Conservation (phyloP, 1,140 invertebrate genomes). For the Augochlora pura region DNA sequence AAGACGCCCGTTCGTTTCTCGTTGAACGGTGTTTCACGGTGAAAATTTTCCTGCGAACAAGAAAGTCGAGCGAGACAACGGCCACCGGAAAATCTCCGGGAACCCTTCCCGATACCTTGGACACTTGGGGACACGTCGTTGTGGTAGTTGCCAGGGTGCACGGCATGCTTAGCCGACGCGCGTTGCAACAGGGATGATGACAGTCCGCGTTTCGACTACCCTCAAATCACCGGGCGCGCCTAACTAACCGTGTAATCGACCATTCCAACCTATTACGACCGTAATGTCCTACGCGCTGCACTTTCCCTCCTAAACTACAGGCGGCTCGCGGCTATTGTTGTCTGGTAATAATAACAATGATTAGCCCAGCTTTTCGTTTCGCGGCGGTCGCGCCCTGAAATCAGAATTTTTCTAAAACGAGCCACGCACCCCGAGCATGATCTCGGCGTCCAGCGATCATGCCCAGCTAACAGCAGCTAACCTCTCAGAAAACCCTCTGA, state of each 20-base stretch:
- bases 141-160: background rate
- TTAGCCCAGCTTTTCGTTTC: slow-evolving; percentile 20
- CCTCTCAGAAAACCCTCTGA: too few species aligned
- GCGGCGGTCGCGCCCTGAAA: background rate
- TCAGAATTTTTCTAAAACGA: background rate
- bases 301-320: slow-evolving; percentile 20
- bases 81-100: background rate
- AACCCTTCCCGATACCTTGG: slow-evolving; percentile 10
- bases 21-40: too few species aligned
- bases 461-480: too few species aligned
- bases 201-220: slow-evolving; percentile 65
- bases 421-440: background rate
- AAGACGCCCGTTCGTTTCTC: too few species aligned
- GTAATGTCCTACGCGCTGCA: slow-evolving; percentile 44
- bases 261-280: slow-evolving; percentile 73
- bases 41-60: too few species aligned
- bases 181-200: slow-evolving; percentile 61
- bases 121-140: background rate
- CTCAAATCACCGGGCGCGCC: slow-evolving; percentile 76
- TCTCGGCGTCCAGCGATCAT: too few species aligned
- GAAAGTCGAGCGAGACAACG: too few species aligned
- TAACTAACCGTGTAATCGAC: slow-evolving; percentile 80
- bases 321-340: too few species aligned
- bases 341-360: slow-evolving; percentile 32
- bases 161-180: slow-evolving; percentile 6